Percentiles rank a stretch among this genome's conserved stretches.
These are phyloP conservation scores for Enteromius fasciolatus DNA, from an alignment of 2,797 vertebrate genomes.

Conservation along the genomic window DNA sequence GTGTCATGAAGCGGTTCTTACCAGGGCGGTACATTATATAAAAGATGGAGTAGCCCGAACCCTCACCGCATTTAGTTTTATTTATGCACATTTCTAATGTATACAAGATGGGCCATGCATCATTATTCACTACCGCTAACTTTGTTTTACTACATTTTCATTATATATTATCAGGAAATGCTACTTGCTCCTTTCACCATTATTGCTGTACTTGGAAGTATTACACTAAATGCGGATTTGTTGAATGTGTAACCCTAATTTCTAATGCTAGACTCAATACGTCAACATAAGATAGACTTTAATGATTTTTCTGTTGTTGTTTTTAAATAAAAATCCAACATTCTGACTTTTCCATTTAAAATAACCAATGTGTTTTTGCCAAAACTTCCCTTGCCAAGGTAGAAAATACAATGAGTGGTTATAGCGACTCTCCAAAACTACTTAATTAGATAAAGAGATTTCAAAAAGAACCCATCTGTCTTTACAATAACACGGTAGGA, in stretches of 20 bases:
- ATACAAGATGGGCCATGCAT: conserved; percentile 21
- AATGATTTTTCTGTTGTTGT: conserved; percentile 10
- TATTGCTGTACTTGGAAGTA: conserved; percentile 45
- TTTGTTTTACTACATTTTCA: conserved; percentile 37
- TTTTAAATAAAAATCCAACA: conserved; percentile 38
- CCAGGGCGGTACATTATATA: conserved; percentile 9
- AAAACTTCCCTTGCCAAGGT: conserved; percentile 26
- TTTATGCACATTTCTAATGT: conserved; percentile 49
- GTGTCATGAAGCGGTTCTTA: conserved; percentile 14
- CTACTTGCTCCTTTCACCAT: conserved; percentile 40
- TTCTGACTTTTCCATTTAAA: conserved; percentile 21
- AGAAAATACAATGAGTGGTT: conserved; percentile 29
- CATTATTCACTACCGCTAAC: conserved; percentile 42
- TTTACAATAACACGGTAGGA: conserved; percentile 8
- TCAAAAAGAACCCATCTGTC: conserved; percentile 29
- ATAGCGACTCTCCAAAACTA: conserved; percentile 28
- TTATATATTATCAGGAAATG: conserved; percentile 41
- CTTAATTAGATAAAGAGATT: conserved; percentile 11
- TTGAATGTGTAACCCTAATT: conserved; percentile 44
- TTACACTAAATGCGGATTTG: conserved; percentile 44
- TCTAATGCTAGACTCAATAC: conserved; percentile 29
- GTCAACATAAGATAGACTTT: conserved; percentile 11
- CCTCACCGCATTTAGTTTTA: conserved; percentile 40
- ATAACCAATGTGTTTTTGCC: conserved; percentile 22
- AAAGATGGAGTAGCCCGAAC: conserved; percentile 27